These are phyloP conservation scores for Cololabis saira DNA, from an alignment of 2,113 vertebrate species.

Conservation along the genomic window DNA sequence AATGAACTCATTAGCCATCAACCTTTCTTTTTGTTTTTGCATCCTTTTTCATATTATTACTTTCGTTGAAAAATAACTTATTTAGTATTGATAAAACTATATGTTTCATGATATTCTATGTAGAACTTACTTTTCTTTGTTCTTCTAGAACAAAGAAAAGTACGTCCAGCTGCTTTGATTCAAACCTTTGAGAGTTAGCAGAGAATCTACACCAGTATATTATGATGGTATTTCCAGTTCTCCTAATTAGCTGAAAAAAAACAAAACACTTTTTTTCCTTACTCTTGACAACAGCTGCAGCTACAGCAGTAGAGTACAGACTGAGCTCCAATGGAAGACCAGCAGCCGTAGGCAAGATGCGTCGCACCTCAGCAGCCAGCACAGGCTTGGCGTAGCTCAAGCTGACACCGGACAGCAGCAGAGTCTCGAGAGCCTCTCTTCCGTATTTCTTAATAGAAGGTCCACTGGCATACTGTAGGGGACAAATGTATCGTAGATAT, in stretches of 20 bases:
- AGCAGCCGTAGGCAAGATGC: slow-evolving; percentile 77
- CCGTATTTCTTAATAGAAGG: slow-evolving; percentile 20
- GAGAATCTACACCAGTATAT: too few relatives aligned
- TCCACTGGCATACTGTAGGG: slow-evolving; percentile 52
- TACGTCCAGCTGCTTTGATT: too few relatives aligned
- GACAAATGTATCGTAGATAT: not conserved
- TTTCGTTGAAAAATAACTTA: too few relatives aligned
- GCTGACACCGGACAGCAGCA: slow-evolving; percentile 69
- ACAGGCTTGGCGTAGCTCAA: slow-evolving; percentile 73
- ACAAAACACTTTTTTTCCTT: slow-evolving; percentile 17
- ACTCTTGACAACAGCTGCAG: slow-evolving; percentile 65
- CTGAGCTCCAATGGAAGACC: slow-evolving; percentile 84
- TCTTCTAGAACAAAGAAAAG: too few relatives aligned
- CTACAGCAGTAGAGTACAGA: slow-evolving; percentile 76
- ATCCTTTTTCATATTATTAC: too few relatives aligned
- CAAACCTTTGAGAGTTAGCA: too few relatives aligned
- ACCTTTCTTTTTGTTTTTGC: not conserved
- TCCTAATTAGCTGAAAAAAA: too few relatives aligned
- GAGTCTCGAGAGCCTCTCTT: slow-evolving; percentile 26
- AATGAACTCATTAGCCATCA: not conserved
- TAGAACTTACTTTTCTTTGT: too few relatives aligned
- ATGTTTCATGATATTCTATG: too few relatives aligned
- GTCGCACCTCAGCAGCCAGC: slow-evolving; percentile 76
- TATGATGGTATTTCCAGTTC: too few relatives aligned
- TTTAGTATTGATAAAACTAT: too few relatives aligned